Conservation (phyloP, 2,888 invertebrate genomes). For the Rhimphoctona megacephalus region DNA sequence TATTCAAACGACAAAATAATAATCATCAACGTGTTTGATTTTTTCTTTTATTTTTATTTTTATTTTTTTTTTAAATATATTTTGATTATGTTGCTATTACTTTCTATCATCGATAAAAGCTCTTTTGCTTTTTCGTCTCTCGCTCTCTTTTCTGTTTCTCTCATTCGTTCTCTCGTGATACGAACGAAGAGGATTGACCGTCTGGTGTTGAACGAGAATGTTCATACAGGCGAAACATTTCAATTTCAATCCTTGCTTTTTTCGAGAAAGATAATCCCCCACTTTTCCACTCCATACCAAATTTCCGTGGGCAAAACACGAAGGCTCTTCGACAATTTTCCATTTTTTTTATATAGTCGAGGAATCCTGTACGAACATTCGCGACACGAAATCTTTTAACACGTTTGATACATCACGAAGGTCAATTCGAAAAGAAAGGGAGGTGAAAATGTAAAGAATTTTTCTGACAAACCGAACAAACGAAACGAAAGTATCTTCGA, state of each 20-base stretch:
- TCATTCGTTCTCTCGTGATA: constrained; percentile 17
- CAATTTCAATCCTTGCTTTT: constrained; percentile 23
- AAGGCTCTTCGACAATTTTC: background rate
- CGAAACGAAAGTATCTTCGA: constrained; percentile 43
- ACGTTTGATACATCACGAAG: background rate
- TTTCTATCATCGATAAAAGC: constrained; percentile 27
- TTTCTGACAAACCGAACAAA: constrained; percentile 30
- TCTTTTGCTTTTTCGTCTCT: constrained; percentile 38
- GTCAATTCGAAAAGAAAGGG: constrained; percentile 16
- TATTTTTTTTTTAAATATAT: background rate
- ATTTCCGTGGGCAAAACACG: constrained; percentile 14
- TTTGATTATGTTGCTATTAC: background rate
- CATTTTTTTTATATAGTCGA: background rate
- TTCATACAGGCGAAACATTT: constrained; percentile 50
- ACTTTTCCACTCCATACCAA: background rate
- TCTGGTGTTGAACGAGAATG: constrained; percentile 42
- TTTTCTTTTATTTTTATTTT: constrained; percentile 2
- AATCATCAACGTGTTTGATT: constrained; percentile 52
- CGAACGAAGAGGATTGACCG: constrained; percentile 6
- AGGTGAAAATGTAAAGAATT: constrained; percentile 8
- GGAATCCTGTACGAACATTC: constrained; percentile 57
- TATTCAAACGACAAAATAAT: constrained; percentile 76
- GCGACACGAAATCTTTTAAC: constrained; percentile 18
- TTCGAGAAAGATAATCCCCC: constrained; percentile 6
- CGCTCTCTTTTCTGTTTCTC: constrained; percentile 35